These are phyloP conservation scores for Pantherophis vulpinus DNA, from an alignment of 2,797 vertebrate species.

Conservation along the genomic window DNA sequence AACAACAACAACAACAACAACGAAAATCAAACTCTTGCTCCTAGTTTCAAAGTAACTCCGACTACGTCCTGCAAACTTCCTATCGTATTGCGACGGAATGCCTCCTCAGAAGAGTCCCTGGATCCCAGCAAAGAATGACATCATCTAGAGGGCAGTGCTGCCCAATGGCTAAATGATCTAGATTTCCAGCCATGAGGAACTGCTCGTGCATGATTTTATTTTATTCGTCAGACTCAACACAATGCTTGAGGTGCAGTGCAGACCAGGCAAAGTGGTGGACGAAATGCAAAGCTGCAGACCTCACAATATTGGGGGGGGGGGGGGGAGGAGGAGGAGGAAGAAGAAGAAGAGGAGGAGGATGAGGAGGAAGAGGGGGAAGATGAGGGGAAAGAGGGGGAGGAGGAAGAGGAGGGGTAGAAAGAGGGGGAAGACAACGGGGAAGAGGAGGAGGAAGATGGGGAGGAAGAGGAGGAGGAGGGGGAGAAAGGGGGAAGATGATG, in stretches of 20 bases:
- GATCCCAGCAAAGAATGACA: neutral
- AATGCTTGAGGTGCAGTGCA: neutral
- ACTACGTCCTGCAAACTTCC: neutral
- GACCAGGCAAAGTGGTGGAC: neutral
- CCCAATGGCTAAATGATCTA: neutral
- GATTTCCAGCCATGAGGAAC: neutral
- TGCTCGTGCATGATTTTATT: neutral
- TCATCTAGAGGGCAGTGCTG: neutral
- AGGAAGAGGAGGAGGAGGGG: too few relatives aligned
- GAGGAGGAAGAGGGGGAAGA: too few relatives aligned
- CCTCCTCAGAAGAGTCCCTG: neutral
- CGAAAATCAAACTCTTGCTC: neutral
- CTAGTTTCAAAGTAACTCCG: neutral
- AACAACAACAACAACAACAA: too few relatives aligned
- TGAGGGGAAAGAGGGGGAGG: too few relatives aligned
- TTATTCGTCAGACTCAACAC: neutral
- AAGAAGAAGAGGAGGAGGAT: fast-evolving
- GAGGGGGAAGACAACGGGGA: too few relatives aligned
- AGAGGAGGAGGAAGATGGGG: neutral
- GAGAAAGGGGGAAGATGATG: neutral
- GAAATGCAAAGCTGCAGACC: neutral
- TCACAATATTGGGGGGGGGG: neutral
- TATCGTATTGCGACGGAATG: neutral
- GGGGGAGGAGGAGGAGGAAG: too few relatives aligned
- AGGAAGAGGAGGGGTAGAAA: too few relatives aligned